Evolutionary conservation across 2,888 invertebrate species (phyloP).

Genomic region (Trichopoda pennipes): DNA sequence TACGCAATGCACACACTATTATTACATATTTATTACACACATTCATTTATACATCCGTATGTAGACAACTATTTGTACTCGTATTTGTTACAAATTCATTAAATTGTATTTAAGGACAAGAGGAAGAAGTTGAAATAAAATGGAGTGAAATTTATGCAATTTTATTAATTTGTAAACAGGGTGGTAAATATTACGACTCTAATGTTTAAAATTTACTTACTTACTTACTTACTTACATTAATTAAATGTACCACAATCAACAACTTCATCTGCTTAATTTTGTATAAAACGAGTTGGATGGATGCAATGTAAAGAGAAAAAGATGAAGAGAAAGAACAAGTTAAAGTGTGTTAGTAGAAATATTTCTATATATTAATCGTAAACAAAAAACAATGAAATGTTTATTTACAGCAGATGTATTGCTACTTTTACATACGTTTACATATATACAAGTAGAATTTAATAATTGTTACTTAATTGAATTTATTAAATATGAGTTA

Average conservation of each 20-base stretch:
- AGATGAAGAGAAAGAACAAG: background rate
- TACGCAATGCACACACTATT: background rate
- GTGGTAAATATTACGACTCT: no score
- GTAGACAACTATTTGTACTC: no score
- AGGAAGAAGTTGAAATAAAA: background rate
- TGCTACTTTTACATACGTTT: background rate
- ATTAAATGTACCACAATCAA: background rate
- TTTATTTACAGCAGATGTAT: constrained; percentile 6
- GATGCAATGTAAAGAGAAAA: no score
- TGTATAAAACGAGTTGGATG: background rate
- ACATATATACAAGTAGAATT: background rate
- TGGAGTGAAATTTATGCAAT: background rate
- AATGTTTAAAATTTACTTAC: background rate
- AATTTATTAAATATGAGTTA: background rate
- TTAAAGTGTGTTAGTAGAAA: constrained; percentile 12
- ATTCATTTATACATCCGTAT: background rate
- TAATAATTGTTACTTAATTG: constrained; percentile 27
- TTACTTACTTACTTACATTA: background rate
- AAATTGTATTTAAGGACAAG: background rate
- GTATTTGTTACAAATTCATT: background rate
- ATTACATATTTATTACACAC: background rate
- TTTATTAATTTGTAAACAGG: background rate
- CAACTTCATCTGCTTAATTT: background rate
- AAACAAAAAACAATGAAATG: constrained; percentile 28
- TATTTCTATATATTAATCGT: constrained; percentile 21